A percentile compares a stretch with the other conserved stretches of the same genome.
These are phyloP conservation scores for Acronicta aceris DNA, from an alignment of 2,888 invertebrate genomes.

Conservation along the genomic window DNA sequence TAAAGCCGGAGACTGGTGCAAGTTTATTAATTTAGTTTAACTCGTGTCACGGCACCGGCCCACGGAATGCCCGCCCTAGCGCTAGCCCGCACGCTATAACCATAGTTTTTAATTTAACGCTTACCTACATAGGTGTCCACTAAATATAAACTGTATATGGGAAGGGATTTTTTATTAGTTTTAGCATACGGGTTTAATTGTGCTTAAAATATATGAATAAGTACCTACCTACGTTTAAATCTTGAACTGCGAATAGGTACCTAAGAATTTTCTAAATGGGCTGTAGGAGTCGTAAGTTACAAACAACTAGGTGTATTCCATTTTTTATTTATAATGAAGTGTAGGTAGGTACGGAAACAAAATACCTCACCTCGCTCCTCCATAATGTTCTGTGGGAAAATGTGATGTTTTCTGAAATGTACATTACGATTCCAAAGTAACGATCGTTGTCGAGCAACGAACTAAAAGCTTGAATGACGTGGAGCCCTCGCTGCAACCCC, in stretches of 20 bases:
- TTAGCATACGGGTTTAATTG: slow-evolving; percentile 2
- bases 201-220: not conserved
- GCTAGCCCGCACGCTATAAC: slow-evolving; percentile 67
- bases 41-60: slow-evolving; percentile 80
- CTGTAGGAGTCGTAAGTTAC: no score
- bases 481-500: slow-evolving; percentile 64
- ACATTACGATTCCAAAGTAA: slow-evolving; percentile 81
- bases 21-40: slow-evolving; percentile 89
- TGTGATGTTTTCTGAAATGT: slow-evolving; percentile 66
- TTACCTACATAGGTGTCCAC: slow-evolving; percentile 41
- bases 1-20: slow-evolving; percentile 86
- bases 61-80: slow-evolving; percentile 55
- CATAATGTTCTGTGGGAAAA: slow-evolving; percentile 48
- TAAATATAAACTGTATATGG: slow-evolving; percentile 3
- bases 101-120: slow-evolving; percentile 76
- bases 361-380: not conserved
- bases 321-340: no score
- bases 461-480: slow-evolving; percentile 87
- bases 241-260: not conserved
- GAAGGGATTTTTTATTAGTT: not conserved
- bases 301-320: no score
- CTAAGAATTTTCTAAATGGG: no score
- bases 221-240: no score
- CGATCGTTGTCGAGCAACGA: slow-evolving; percentile 82
- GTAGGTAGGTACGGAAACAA: not conserved